Conservation (phyloP, 2,113 vertebrate species). For the Mystacornis crossleyi region DNA sequence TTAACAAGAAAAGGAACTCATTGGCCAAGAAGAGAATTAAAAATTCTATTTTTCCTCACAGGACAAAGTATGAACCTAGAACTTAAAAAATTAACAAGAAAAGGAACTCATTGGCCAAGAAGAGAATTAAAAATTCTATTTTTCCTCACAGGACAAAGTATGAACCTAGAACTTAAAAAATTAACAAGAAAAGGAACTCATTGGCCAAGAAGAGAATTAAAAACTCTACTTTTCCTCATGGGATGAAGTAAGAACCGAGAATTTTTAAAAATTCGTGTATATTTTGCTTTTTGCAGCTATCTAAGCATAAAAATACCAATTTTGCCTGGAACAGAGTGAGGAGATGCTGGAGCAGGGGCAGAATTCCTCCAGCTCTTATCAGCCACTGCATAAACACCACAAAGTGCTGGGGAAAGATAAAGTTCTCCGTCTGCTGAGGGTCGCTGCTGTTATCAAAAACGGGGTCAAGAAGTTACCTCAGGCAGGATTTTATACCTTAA, state of each 20-base stretch:
- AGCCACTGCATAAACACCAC: neutral
- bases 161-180: neutral
- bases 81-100: neutral
- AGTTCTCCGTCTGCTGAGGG: neutral
- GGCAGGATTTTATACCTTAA: neutral
- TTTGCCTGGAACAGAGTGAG: neutral
- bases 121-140: neutral
- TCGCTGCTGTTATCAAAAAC: neutral
- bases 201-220: too few species aligned
- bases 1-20: too few species aligned
- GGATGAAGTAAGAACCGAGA: neutral
- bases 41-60: neutral
- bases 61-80: neutral
- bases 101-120: neutral
- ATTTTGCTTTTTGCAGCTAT: neutral
- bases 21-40: too few species aligned
- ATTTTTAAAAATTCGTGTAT: neutral
- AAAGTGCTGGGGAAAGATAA: neutral
- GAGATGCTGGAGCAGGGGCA: neutral
- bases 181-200: too few species aligned
- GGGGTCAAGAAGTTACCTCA: conserved; percentile 12
- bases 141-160: neutral
- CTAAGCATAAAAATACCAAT: neutral
- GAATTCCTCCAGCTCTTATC: conserved; percentile 44
- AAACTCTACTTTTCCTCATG: neutral